Evolutionary conservation across 2,888 invertebrate species (phyloP), one percentile per base, ranked within the genome.

Genomic region (Esperia sulphurella): DNA sequence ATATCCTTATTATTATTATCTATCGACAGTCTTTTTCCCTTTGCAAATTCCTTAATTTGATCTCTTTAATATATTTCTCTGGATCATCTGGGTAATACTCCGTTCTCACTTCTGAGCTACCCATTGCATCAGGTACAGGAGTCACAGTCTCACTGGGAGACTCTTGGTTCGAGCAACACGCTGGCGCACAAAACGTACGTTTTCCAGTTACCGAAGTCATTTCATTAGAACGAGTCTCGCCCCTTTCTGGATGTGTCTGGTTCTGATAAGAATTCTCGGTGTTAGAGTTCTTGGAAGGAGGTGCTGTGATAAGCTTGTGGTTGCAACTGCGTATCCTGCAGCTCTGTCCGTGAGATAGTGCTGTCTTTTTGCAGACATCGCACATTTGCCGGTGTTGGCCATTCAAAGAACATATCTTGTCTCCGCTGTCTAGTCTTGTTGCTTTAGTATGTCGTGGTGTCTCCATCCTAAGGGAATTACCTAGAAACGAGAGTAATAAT

Each of bases 61-160:
- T 59, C 54, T 80, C 78, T 55, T 65, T 65, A 49, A 75, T 65
- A 56, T 90, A 88, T 7, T 71, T 66, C 2, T 79, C 76, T n/a
- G 90, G 72, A 56, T 89, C 89, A 46, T 88, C 89, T 50, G 80
- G 79, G 2, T 83, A 68, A 6, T 77, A 81, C 7, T 74, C 75
- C 35, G 61, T 66, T 40, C 80, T 67, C 55, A 86, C 83, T 52
- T 73, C 79, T 41, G 83, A 60, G 52, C 83, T 54, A 21, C 43
- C 14, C 41, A 50, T 31, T 14, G 48, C 43, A n/a, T 56, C 52
- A 10, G 61, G 49, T 8, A 51, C 57, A 0, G 55, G 46, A 14
- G 41, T 35, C 8, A 39, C 9, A 5, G 46, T 79, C 65, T 87
- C 83, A 53, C 80, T 81, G 43, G 85, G 82, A 51, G 79, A 77